Evolutionary conservation across 2,113 vertebrate genomes (phyloP).

Genomic region (Naja naja): DNA sequence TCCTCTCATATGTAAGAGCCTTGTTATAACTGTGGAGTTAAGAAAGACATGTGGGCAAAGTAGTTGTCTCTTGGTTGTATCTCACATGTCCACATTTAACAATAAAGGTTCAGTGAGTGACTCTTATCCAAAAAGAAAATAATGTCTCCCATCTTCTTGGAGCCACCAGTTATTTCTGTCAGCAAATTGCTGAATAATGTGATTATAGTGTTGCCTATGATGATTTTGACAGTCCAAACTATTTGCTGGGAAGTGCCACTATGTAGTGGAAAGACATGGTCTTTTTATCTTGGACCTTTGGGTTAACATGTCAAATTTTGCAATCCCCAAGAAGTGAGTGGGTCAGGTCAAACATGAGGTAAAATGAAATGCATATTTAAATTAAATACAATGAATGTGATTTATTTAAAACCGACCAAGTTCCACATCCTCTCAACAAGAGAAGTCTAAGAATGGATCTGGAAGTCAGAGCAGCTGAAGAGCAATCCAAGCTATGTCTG

Average conservation of each 20-base stretch:
- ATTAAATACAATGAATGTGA: neutral
- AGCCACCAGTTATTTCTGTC: neutral
- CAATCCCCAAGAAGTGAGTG: neutral
- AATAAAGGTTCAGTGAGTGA: neutral
- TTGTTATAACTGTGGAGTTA: neutral
- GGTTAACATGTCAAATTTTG: neutral
- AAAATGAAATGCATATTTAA: neutral
- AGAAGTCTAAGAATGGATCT: neutral
- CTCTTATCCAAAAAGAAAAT: neutral
- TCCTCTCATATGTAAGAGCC: neutral
- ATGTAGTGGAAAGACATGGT: neutral
- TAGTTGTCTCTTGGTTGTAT: neutral
- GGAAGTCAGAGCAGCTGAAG: neutral
- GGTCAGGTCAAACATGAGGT: neutral
- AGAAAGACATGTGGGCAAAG: neutral
- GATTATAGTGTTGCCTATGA: neutral
- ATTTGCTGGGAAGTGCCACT: neutral
- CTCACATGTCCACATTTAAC: neutral
- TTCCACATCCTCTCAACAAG: neutral
- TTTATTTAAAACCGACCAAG: neutral
- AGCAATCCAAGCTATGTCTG: neutral
- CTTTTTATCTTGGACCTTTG: neutral
- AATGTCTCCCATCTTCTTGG: neutral
- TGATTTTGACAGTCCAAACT: neutral
- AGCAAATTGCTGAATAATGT: neutral